phyloP scores from a whole-genome alignment of 1,140 invertebrate species.

The Drosophila obscura region DNA sequence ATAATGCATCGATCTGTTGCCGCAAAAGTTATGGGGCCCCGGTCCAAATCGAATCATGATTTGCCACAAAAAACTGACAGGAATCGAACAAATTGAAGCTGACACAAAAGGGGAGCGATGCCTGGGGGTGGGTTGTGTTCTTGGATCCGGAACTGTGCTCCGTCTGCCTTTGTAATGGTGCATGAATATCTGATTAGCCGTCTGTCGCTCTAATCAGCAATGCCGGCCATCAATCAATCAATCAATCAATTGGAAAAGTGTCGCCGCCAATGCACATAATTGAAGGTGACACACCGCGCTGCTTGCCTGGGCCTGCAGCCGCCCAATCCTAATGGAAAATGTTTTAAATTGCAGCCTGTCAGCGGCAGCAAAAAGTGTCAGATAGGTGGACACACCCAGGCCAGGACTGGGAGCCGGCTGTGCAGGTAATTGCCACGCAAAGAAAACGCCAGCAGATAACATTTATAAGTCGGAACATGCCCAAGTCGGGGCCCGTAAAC shows the following conservation, averaged over 20 bases:
- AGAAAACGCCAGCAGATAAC: too few relatives aligned
- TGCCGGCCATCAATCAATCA: slow-evolving; percentile 65
- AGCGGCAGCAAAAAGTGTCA: slow-evolving; percentile 8
- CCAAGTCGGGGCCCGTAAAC: slow-evolving; percentile 11
- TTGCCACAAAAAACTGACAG: slow-evolving; percentile 57
- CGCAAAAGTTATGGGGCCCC: slow-evolving; percentile 20
- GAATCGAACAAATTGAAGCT: slow-evolving; percentile 65
- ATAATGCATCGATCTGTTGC: slow-evolving; percentile 54
- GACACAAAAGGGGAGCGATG: slow-evolving; percentile 34
- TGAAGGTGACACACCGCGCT: slow-evolving; percentile 32
- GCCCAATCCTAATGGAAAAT: background rate
- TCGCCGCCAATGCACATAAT: slow-evolving; percentile 40
- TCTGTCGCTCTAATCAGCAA: slow-evolving; percentile 58
- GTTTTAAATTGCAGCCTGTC: slow-evolving; percentile 30
- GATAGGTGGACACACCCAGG: background rate
- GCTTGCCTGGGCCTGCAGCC: background rate
- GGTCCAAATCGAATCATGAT: slow-evolving; percentile 60
- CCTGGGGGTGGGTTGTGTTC: slow-evolving; percentile 12
- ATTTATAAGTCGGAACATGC: too few relatives aligned
- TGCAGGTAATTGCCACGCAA: too few relatives aligned
- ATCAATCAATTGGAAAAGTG: slow-evolving; percentile 74
- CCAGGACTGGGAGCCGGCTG: too few relatives aligned
- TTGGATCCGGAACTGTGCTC: slow-evolving; percentile 25
- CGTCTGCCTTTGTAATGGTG: slow-evolving; percentile 52
- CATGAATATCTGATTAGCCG: slow-evolving; percentile 77